Percentiles rank a stretch among this genome's conserved stretches.
Evolutionary conservation across 2,113 vertebrate genomes (phyloP).

Genomic region (Aplodontia rufa): DNA sequence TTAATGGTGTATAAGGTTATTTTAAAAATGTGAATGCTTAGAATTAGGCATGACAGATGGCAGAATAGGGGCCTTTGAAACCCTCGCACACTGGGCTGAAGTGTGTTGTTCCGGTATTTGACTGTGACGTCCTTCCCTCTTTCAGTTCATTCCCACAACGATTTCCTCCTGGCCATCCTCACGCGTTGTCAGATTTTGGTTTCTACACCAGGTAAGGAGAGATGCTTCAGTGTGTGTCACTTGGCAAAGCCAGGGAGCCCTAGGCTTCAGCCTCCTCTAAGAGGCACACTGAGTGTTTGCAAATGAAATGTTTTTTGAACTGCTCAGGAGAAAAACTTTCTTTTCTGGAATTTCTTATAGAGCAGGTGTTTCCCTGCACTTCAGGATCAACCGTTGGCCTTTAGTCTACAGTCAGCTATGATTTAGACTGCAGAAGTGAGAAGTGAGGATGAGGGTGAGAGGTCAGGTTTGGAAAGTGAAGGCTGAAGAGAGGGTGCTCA

Average conservation of each 20-base stretch:
- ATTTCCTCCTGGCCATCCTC: slow-evolving; percentile 97
- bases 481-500: background rate
- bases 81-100: background rate
- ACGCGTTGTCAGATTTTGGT: slow-evolving; percentile 98
- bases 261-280: background rate
- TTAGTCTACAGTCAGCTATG: no score
- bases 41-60: background rate
- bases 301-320: background rate
- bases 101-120: background rate
- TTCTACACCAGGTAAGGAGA: slow-evolving; percentile 92
- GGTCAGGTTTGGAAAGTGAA: background rate
- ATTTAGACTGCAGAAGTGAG: background rate
- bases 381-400: background rate
- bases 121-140: slow-evolving; percentile 34
- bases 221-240: background rate
- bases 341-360: background rate
- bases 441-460: background rate
- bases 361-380: background rate
- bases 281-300: background rate
- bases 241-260: background rate
- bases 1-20: background rate
- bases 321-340: background rate
- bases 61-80: background rate
- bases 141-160: slow-evolving; percentile 97
- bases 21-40: background rate